Conservation (phyloP, 1,140 invertebrate genomes). For the Brachystomella parvula region DNA sequence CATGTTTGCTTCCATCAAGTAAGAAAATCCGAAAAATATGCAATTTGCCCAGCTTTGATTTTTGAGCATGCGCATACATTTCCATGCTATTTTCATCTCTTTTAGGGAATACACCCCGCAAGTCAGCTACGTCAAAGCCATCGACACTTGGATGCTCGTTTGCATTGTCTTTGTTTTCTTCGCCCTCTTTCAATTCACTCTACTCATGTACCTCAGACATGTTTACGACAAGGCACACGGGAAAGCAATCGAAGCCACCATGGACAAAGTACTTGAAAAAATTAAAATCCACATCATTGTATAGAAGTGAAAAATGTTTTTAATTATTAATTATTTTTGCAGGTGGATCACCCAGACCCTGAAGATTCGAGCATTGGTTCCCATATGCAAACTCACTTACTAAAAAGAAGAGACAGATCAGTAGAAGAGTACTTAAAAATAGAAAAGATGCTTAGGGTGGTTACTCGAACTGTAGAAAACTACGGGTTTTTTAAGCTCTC, state of each 20-base stretch:
- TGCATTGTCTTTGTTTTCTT: conserved; percentile 64
- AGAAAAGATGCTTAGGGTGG: not conserved
- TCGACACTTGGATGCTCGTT: conserved; percentile 62
- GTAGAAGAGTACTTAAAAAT: not conserved
- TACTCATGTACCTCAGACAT: conserved; percentile 1
- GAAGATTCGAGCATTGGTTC: too few relatives aligned
- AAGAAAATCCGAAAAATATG: not conserved
- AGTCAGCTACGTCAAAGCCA: conserved; percentile 56
- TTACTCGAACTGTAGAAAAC: not conserved
- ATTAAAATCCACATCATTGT: not conserved
- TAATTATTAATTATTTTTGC: not conserved
- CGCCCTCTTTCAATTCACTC: conserved; percentile 59
- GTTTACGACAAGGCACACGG: not conserved
- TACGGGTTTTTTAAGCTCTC: not conserved
- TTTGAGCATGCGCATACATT: not conserved
- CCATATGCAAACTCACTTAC: not conserved
- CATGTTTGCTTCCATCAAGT: conserved; percentile 12
- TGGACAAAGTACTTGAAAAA: not conserved
- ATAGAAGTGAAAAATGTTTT: not conserved
- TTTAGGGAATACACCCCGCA: conserved; percentile 54
- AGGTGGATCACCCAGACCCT: not conserved
- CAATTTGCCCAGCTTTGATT: not conserved
- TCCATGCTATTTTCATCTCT: not conserved
- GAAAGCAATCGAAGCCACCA: not conserved
- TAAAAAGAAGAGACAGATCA: not conserved